phyloP scores from a whole-genome alignment of 2,888 invertebrate species.

The Andrena camellia region DNA sequence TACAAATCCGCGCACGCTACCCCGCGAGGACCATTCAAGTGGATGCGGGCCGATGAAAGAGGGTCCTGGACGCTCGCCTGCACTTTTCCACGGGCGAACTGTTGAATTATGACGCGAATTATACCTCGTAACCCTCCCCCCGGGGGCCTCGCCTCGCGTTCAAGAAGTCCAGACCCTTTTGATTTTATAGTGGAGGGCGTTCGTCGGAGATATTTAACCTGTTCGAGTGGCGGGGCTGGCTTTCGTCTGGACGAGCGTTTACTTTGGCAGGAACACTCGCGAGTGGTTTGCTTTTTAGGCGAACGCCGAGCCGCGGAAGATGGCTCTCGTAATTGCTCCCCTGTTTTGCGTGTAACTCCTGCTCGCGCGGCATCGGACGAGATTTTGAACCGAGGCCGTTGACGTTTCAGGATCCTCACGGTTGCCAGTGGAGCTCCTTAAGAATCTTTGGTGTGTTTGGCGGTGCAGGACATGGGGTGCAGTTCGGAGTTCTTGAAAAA shows the following conservation, averaged over 20 bases:
- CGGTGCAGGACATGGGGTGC: too few relatives aligned
- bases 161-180: constrained; percentile 46
- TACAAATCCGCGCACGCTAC: constrained; percentile 22
- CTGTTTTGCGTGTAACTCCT: background rate
- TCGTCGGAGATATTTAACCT: constrained; percentile 41
- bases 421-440: too few relatives aligned
- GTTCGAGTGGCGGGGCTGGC: constrained; percentile 23
- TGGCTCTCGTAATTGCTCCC: constrained; percentile 4
- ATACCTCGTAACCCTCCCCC: background rate
- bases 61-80: constrained; percentile 13
- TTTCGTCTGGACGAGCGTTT: constrained; percentile 13
- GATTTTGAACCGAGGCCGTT: background rate
- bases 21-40: constrained; percentile 24
- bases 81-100: constrained; percentile 29
- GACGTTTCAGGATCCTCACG: too few relatives aligned
- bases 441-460: too few relatives aligned
- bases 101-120: constrained; percentile 41
- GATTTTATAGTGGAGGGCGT: constrained; percentile 36
- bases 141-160: constrained; percentile 30
- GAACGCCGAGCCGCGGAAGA: background rate
- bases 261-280: constrained; percentile 1
- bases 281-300: constrained; percentile 30
- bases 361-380: background rate
- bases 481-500: too few relatives aligned
- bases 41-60: constrained; percentile 30